A percentile compares a stretch with the other conserved stretches of the same genome.
Conservation (phyloP, 2,113 vertebrate genomes). For the Cynoglossus semilaevis region DNA sequence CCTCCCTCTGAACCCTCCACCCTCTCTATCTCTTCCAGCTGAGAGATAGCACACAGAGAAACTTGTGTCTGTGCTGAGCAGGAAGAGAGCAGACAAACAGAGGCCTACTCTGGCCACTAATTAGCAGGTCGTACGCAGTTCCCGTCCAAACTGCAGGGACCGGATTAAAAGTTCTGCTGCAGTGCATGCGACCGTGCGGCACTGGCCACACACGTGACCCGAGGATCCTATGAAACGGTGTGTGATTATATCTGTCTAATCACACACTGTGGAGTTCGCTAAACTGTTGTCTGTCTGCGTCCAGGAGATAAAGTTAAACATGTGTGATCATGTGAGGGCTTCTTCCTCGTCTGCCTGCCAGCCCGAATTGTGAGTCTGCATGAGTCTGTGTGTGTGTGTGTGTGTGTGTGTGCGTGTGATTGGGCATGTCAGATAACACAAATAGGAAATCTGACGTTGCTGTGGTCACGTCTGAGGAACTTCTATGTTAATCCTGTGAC, state of each 20-base stretch:
- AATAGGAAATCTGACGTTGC: slow-evolving; percentile 37
- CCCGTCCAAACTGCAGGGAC: slow-evolving; percentile 39
- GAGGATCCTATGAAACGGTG: slow-evolving; percentile 12
- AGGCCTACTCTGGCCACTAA: slow-evolving; percentile 71
- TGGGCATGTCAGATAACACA: slow-evolving; percentile 8
- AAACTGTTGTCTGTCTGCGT: slow-evolving; percentile 10
- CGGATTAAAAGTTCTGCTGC: slow-evolving; percentile 51
- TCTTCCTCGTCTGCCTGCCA: background rate
- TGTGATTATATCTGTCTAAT: slow-evolving; percentile 36
- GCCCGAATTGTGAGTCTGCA: background rate
- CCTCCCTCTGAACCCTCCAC: slow-evolving; percentile 30
- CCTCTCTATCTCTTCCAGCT: slow-evolving; percentile 45
- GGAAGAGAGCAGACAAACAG: slow-evolving; percentile 77
- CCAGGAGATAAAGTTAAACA: background rate
- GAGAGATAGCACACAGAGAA: slow-evolving; percentile 73
- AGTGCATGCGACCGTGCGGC: slow-evolving; percentile 16
- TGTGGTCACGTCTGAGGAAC: slow-evolving; percentile 36
- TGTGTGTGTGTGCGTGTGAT: slow-evolving; percentile 3
- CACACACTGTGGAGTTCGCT: slow-evolving; percentile 9
- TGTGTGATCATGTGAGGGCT: slow-evolving; percentile 16
- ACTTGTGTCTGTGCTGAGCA: slow-evolving; percentile 73
- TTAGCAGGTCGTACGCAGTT: slow-evolving; percentile 68
- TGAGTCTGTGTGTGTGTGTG: background rate
- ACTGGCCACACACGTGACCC: slow-evolving; percentile 36
- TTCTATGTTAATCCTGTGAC: slow-evolving; percentile 26